These are phyloP conservation scores for Brachionus paranguensis DNA, from an alignment of 1,140 invertebrate species.

Conservation along the genomic window DNA sequence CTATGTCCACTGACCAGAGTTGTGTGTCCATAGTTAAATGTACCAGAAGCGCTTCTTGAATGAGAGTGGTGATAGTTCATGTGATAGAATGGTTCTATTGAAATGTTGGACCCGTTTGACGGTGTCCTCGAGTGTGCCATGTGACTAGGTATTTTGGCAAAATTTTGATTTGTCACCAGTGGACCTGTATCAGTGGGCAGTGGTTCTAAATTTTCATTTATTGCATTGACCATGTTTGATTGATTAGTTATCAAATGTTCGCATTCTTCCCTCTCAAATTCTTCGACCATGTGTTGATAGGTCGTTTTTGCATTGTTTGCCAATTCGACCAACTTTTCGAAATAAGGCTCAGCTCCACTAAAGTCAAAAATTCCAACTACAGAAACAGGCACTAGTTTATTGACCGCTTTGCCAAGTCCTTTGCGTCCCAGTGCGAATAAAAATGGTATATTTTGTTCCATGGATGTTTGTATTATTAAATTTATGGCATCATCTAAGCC, in stretches of 20 bases:
- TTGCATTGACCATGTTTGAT: neutral
- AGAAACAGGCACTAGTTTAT: constrained; percentile 59
- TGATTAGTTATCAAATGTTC: neutral
- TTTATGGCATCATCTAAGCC: constrained; percentile 57
- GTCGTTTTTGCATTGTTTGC: constrained; percentile 2
- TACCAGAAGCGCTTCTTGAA: constrained; percentile 27
- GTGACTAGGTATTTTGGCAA: neutral
- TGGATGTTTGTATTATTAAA: constrained; percentile 54
- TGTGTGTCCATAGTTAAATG: constrained; percentile 22
- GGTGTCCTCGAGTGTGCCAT: constrained; percentile 33
- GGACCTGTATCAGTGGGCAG: neutral
- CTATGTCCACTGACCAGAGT: neutral
- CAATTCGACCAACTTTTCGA: neutral
- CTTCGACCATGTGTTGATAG: constrained; percentile 32
- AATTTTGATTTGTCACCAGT: neutral
- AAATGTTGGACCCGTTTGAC: constrained; percentile 13
- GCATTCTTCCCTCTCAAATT: constrained; percentile 4
- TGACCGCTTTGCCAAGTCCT: constrained; percentile 58
- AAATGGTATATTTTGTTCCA: constrained; percentile 56
- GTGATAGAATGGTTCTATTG: constrained; percentile 13
- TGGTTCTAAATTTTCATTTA: neutral
- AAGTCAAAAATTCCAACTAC: constrained; percentile 61
- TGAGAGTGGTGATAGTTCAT: constrained; percentile 24
- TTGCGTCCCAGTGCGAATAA: constrained; percentile 59
- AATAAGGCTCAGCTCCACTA: constrained; percentile 57